A percentile compares a stretch with the other conserved stretches of the same genome.
phyloP scores from a whole-genome alignment of 1,140 invertebrate species.

The Brachionus rubens region DNA sequence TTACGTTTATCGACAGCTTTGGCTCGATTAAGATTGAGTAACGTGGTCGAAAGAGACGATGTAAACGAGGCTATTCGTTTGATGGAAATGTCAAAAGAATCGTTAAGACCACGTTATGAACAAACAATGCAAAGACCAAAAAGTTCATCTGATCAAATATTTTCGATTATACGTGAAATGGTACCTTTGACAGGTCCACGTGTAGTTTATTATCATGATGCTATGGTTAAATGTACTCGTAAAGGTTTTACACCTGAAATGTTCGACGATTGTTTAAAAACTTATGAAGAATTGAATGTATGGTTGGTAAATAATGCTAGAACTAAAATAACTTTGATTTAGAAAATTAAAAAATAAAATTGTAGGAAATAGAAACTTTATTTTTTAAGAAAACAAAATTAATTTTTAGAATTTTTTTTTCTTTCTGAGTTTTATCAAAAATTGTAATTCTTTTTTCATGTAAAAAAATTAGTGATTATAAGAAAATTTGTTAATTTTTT shows the following conservation, averaged over 20 bases:
- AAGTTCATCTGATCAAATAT: slow-evolving; percentile 71
- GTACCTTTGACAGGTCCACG: slow-evolving; percentile 65
- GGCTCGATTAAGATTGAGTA: slow-evolving; percentile 77
- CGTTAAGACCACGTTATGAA: slow-evolving; percentile 12
- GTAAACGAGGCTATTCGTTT: slow-evolving; percentile 89
- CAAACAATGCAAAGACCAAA: slow-evolving; percentile 38
- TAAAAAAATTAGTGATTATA: no score
- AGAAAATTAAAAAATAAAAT: no score
- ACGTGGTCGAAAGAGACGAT: slow-evolving; percentile 85
- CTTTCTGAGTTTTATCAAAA: no score
- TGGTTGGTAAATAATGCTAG: slow-evolving; percentile 77
- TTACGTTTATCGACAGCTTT: slow-evolving; percentile 88
- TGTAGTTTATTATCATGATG: slow-evolving; percentile 70
- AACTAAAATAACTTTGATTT: slow-evolving; percentile 47
- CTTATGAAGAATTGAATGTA: slow-evolving; percentile 89
- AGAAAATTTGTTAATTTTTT: no score
- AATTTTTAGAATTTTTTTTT: no score
- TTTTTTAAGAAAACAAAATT: no score
- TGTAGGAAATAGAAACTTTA: no score
- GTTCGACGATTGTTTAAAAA: slow-evolving; percentile 82
- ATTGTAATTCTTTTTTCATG: no score
- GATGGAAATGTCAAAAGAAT: slow-evolving; percentile 76
- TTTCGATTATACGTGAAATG: slow-evolving; percentile 76
- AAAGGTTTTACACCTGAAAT: slow-evolving; percentile 86
- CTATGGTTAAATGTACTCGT: slow-evolving; percentile 77